These are phyloP conservation scores for Syngnathus rostellatus DNA, from an alignment of 2,797 vertebrate species.

Conservation along the genomic window DNA sequence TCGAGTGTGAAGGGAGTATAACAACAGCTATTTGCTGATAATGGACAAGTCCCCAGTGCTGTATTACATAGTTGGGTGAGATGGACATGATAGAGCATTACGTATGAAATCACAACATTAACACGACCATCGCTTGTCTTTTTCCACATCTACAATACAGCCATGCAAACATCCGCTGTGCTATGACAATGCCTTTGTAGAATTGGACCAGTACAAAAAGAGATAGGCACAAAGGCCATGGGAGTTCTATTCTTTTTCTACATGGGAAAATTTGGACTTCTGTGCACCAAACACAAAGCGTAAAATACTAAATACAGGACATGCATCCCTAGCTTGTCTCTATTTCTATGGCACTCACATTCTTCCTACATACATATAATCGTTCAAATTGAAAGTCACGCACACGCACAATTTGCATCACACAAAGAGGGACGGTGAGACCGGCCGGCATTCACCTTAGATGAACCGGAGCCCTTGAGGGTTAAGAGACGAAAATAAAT, in stretches of 20 bases:
- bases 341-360: constrained; percentile 8
- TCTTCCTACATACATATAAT: constrained; percentile 21
- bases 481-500: constrained; percentile 47
- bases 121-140: neutral
- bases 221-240: neutral
- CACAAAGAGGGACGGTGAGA: constrained; percentile 25
- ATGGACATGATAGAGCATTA: constrained; percentile 9
- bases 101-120: neutral
- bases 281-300: neutral
- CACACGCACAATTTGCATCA: constrained; percentile 28
- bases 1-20: constrained; percentile 14
- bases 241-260: neutral
- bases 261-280: neutral
- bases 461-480: constrained; percentile 43
- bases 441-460: constrained; percentile 52
- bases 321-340: constrained; percentile 9
- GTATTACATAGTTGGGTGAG: constrained; percentile 21
- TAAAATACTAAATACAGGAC: constrained; percentile 8
- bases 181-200: constrained; percentile 16
- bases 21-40: constrained; percentile 22
- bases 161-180: constrained; percentile 32
- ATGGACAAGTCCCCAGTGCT: constrained; percentile 19
- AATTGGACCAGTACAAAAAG: neutral
- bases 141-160: constrained; percentile 1
- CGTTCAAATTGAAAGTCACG: neutral